Evolutionary conservation across 2,113 vertebrate genomes (phyloP).

Genomic region (Lates calcarifer): DNA sequence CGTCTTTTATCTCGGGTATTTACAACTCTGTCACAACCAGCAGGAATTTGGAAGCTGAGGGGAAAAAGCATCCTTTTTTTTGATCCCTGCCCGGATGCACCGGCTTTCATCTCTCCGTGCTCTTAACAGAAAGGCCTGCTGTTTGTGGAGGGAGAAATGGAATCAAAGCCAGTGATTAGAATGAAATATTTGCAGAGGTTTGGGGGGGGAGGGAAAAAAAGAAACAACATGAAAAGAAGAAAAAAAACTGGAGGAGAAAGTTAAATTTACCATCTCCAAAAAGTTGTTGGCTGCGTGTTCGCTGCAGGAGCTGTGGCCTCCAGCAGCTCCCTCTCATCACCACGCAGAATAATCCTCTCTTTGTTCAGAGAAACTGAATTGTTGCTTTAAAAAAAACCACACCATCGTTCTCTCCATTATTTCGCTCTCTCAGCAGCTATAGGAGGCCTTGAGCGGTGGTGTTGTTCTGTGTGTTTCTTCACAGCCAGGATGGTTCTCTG

Average conservation of each 20-base stretch:
- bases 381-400: slow-evolving; percentile 40
- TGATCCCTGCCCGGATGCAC: slow-evolving; percentile 67
- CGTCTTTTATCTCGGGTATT: slow-evolving; percentile 81
- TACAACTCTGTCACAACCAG: slow-evolving; percentile 74
- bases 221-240: slow-evolving; percentile 40
- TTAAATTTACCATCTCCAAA: slow-evolving; percentile 66
- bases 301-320: slow-evolving; percentile 63
- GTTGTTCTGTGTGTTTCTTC: slow-evolving; percentile 9
- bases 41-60: slow-evolving; percentile 64
- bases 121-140: slow-evolving; percentile 62
- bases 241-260: slow-evolving; percentile 57
- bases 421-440: slow-evolving; percentile 44
- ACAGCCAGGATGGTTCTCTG: slow-evolving; percentile 8
- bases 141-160: slow-evolving; percentile 59
- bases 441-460: slow-evolving; percentile 26
- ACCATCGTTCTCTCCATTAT: slow-evolving; percentile 29
- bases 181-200: slow-evolving; percentile 66
- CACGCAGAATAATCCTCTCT: slow-evolving; percentile 59
- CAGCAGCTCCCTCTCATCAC: slow-evolving; percentile 62
- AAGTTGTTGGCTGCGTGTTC: slow-evolving; percentile 62
- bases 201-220: slow-evolving; percentile 15
- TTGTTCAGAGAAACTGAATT: slow-evolving; percentile 52
- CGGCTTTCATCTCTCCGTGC: slow-evolving; percentile 79
- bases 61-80: slow-evolving; percentile 57
- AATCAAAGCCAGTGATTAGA: slow-evolving; percentile 78